Conservation (phyloP, 2,888 invertebrate species). For the Apomyelois bistriatella region DNA sequence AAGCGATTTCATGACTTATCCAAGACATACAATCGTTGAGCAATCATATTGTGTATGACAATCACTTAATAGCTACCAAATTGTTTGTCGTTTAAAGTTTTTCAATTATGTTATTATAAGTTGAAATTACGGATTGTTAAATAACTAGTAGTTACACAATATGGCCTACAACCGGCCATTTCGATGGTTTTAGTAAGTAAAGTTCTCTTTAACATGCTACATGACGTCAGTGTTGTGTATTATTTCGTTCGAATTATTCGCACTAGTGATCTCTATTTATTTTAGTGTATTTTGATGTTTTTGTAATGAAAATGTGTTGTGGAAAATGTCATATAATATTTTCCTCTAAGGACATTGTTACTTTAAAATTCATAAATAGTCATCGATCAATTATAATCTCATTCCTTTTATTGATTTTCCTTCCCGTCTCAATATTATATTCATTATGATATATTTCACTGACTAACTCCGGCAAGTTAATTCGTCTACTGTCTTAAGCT, state of each 20-base stretch:
- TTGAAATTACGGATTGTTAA: neutral
- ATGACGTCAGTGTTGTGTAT: neutral
- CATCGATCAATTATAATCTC: too few relatives aligned
- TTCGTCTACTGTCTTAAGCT: too few relatives aligned
- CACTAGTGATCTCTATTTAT: too few relatives aligned
- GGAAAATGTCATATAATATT: too few relatives aligned
- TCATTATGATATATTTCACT: too few relatives aligned
- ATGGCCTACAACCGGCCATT: neutral
- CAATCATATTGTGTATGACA: neutral
- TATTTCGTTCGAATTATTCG: neutral
- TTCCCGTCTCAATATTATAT: too few relatives aligned
- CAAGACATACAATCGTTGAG: neutral
- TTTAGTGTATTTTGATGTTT: too few relatives aligned
- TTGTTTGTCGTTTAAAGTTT: slow-evolving; percentile 4
- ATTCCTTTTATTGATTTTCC: too few relatives aligned
- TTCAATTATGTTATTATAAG: slow-evolving; percentile 7
- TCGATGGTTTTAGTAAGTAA: neutral
- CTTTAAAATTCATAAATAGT: too few relatives aligned
- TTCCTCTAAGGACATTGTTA: too few relatives aligned
- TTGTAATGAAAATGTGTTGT: too few relatives aligned
- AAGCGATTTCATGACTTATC: neutral
- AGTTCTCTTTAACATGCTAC: neutral
- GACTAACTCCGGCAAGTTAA: too few relatives aligned
- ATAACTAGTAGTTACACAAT: neutral
- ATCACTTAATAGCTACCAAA: slow-evolving; percentile 3